Conservation (phyloP, 2,888 invertebrate genomes). For the Drosophila meridionalis region DNA sequence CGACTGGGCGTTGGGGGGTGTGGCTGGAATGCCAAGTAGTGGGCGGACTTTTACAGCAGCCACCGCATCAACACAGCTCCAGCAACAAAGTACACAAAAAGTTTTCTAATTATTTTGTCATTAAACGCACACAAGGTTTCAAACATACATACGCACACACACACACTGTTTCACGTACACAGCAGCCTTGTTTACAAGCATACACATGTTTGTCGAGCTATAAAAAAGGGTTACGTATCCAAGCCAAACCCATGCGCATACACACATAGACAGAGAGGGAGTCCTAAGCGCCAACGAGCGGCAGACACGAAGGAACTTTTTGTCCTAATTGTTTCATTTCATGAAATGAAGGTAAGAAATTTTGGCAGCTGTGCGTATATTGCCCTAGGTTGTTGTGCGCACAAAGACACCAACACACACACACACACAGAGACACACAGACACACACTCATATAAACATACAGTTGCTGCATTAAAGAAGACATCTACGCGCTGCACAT, state of each 20-base stretch:
- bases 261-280: constrained; percentile 17
- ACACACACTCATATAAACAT: constrained; percentile 12
- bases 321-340: constrained; percentile 81
- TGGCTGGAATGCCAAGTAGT: constrained; percentile 24
- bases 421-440: constrained; percentile 23
- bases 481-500: constrained; percentile 77
- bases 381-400: constrained; percentile 72
- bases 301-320: constrained; percentile 75
- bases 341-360: constrained; percentile 80
- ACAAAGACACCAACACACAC: constrained; percentile 38
- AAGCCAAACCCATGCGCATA: constrained; percentile 57
- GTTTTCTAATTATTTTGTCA: constrained; percentile 85
- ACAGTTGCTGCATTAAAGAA: constrained; percentile 72
- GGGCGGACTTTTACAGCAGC: constrained; percentile 36
- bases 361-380: constrained; percentile 81
- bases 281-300: constrained; percentile 59
- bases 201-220: constrained; percentile 77
- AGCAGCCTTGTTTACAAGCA: constrained; percentile 63
- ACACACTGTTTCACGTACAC: constrained; percentile 18
- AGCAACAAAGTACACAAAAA: constrained; percentile 82
- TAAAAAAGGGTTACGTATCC: constrained; percentile 80
- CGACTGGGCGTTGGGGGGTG: background rate
- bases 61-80: constrained; percentile 58
- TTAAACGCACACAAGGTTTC: constrained; percentile 77
- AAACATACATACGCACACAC: constrained; percentile 24